Evolutionary conservation across 2,113 vertebrate species (phyloP).

Genomic region (Hyla sarda): DNA sequence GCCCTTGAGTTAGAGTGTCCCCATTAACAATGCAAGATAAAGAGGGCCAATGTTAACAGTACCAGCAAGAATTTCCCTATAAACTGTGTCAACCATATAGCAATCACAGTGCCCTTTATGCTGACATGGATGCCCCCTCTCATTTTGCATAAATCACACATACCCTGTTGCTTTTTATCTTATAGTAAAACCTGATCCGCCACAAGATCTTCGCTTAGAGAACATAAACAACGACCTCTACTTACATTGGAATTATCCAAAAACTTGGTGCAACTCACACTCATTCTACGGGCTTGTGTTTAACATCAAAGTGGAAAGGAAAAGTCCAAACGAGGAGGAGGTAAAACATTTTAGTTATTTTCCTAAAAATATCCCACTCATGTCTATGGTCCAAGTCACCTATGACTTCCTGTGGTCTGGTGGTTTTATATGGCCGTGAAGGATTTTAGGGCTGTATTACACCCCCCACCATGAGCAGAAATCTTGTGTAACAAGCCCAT

Average conservation of each 20-base stretch:
- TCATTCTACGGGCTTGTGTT: constrained; percentile 47
- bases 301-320: constrained; percentile 27
- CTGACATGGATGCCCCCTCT: not conserved
- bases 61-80: not conserved
- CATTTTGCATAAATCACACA: not conserved
- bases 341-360: constrained; percentile 1
- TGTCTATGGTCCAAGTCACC: too few relatives aligned
- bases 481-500: too few relatives aligned
- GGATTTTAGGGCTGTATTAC: too few relatives aligned
- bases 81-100: too few relatives aligned
- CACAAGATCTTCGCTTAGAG: not conserved
- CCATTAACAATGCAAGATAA: too few relatives aligned
- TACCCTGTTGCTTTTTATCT: not conserved
- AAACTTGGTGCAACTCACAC: constrained; percentile 38
- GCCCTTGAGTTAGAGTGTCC: too few relatives aligned
- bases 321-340: not conserved
- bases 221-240: not conserved
- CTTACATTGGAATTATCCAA: constrained; percentile 52
- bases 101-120: too few relatives aligned
- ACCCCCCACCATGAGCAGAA: too few relatives aligned
- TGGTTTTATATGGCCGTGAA: too few relatives aligned
- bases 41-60: not conserved
- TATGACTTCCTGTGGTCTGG: too few relatives aligned
- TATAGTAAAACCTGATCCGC: constrained; percentile 48
- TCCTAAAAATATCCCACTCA: not conserved